phyloP scores from a whole-genome alignment of 2,113 vertebrate genomes.

The Cavia aperea region DNA sequence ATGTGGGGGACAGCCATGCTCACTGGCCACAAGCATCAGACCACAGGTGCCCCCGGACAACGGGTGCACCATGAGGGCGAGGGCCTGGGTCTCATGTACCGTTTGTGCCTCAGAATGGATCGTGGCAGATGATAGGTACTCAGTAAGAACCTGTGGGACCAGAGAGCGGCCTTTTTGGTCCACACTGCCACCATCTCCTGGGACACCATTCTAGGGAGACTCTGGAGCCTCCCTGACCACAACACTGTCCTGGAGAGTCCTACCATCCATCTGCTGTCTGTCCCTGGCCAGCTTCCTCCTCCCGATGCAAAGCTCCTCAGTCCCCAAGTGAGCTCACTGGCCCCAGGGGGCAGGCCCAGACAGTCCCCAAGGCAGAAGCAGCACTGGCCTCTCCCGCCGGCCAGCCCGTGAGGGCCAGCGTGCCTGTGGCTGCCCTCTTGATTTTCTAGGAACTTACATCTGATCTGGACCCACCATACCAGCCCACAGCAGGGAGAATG shows the following conservation, averaged over 20 bases:
- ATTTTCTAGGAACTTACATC: slow-evolving; percentile 32
- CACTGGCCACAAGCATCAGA: not conserved
- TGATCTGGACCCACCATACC: not conserved
- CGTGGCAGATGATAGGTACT: not conserved
- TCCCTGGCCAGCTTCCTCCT: not conserved
- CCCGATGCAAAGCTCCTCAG: not conserved
- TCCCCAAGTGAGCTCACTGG: not conserved
- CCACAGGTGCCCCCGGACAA: not conserved
- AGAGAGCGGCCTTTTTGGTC: not conserved
- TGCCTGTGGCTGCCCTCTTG: not conserved
- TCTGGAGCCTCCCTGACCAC: fast-evolving
- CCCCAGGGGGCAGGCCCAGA: fast-evolving
- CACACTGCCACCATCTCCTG: not conserved
- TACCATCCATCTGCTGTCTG: not conserved
- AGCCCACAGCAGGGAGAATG: not conserved
- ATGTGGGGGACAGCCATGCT: not conserved
- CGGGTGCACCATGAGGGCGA: fast-evolving
- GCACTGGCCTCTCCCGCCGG: too few species aligned
- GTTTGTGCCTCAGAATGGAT: not conserved
- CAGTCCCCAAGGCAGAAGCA: not conserved
- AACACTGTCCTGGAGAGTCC: not conserved
- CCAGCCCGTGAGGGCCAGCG: not conserved
- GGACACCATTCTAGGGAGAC: not conserved
- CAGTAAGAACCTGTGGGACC: fast-evolving
- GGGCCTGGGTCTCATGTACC: not conserved